Evolutionary conservation across 2,113 vertebrate species (phyloP).

Genomic region (Callaeas wilsoni): DNA sequence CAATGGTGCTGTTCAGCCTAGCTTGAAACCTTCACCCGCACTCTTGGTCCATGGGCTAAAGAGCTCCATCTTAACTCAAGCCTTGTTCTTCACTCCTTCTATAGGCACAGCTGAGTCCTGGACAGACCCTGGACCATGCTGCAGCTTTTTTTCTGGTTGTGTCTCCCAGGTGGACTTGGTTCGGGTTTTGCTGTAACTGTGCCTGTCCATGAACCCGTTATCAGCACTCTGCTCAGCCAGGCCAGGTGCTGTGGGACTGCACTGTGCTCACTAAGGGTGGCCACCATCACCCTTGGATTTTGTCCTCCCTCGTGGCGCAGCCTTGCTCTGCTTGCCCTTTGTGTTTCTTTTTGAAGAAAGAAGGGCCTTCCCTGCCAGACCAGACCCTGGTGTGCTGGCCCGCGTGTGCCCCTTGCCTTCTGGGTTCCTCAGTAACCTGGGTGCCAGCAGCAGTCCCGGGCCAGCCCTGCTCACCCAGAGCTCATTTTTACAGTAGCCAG

Average conservation of each 20-base stretch:
- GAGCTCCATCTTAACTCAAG: neutral
- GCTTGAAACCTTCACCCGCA: neutral
- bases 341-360: neutral
- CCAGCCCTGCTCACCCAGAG: neutral
- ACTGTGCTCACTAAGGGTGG: neutral
- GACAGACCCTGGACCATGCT: neutral
- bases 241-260: neutral
- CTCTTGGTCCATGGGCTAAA: neutral
- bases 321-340: neutral
- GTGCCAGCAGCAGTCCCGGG: neutral
- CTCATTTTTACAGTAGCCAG: neutral
- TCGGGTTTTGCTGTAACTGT: neutral
- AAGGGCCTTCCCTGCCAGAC: neutral
- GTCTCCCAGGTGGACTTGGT: neutral
- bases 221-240: neutral
- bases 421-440: neutral
- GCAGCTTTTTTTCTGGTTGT: neutral
- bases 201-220: neutral
- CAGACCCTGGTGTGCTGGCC: rapidly evolving
- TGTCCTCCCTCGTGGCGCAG: neutral
- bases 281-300: neutral
- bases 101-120: neutral
- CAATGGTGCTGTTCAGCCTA: neutral
- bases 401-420: rapidly evolving
- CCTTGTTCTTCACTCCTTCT: neutral